Percentiles rank a stretch among this genome's conserved stretches.
These are phyloP conservation scores for Montifringilla adamsi DNA, from an alignment of 2,113 vertebrate genomes.

Conservation along the genomic window DNA sequence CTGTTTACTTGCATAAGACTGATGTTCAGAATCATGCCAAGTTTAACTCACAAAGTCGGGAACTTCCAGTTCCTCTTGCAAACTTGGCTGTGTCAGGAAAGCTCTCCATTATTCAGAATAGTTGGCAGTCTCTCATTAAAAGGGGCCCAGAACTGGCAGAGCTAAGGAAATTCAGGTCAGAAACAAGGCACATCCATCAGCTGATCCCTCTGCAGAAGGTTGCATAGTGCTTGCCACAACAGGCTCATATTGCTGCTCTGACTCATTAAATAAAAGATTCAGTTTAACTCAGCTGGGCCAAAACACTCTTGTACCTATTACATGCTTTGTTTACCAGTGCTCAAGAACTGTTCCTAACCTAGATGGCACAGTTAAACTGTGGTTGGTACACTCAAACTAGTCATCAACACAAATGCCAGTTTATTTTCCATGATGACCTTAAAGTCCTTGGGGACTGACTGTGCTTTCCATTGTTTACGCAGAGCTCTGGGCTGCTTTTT, in stretches of 20 bases:
- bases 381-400: neutral
- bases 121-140: neutral
- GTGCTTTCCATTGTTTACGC: constrained; percentile 24
- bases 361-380: neutral
- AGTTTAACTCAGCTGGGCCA: neutral
- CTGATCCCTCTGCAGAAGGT: neutral
- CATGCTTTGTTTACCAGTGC: neutral
- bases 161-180: neutral
- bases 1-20: neutral
- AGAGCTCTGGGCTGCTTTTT: neutral
- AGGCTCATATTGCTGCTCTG: neutral
- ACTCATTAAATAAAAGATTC: neutral
- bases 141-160: neutral
- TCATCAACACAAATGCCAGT: neutral
- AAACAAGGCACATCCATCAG: neutral
- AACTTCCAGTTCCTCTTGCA: neutral
- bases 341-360: neutral
- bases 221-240: neutral
- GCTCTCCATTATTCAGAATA: neutral
- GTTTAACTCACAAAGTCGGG: neutral
- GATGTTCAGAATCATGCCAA: neutral
- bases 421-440: constrained; percentile 14
- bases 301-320: neutral
- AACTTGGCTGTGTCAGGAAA: neutral
- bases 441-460: neutral